Percentiles rank a stretch among this genome's conserved stretches.
Evolutionary conservation across 2,113 vertebrate species (phyloP).

Genomic region (Neodontobutis hainanensis): DNA sequence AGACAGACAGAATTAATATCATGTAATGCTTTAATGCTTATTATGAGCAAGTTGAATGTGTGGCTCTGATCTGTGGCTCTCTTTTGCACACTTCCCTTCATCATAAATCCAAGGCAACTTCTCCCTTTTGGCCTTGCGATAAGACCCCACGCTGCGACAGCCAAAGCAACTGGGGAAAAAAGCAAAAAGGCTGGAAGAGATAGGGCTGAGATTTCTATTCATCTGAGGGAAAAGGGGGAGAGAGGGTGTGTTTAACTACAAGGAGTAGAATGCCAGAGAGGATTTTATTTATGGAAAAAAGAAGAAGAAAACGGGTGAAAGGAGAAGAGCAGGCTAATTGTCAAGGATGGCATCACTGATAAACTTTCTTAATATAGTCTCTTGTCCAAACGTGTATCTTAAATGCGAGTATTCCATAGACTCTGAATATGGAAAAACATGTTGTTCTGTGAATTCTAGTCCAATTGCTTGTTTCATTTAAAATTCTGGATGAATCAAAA

Average conservation of each 20-base stretch:
- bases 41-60: conserved; percentile 97
- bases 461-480: too few species aligned
- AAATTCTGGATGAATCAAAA: too few species aligned
- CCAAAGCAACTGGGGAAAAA: conserved; percentile 84
- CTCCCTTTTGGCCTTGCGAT: conserved; percentile 93
- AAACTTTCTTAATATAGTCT: not conserved
- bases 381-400: not conserved
- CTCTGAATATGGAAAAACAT: too few species aligned
- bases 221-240: conserved; percentile 76
- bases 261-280: conserved; percentile 57
- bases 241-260: conserved; percentile 60
- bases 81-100: conserved; percentile 81
- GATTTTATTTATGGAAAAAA: conserved; percentile 84
- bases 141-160: conserved; percentile 88
- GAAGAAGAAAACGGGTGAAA: not conserved
- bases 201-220: conserved; percentile 90
- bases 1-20: conserved; percentile 98
- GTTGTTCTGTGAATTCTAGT: too few species aligned
- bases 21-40: conserved; percentile 99
- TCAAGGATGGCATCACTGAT: conserved; percentile 3
- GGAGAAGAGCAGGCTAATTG: not conserved
- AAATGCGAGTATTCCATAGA: too few species aligned
- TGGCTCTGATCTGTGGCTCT: conserved; percentile 90
- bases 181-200: conserved; percentile 88
- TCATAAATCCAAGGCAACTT: conserved; percentile 91